Evolutionary conservation across 2,888 invertebrate species (phyloP).

Genomic region (Meiosimyza decipiens): DNA sequence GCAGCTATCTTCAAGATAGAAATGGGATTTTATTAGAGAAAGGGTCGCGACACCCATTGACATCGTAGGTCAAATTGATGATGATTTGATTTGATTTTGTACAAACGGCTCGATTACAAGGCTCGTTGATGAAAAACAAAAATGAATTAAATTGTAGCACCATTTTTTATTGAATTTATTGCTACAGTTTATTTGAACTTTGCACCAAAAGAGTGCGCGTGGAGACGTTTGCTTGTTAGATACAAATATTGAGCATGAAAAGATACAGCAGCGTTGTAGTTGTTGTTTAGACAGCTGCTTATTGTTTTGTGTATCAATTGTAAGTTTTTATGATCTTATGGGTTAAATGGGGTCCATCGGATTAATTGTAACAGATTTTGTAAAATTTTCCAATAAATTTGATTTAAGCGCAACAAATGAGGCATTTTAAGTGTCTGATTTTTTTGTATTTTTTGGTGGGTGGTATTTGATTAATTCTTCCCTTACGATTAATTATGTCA

Average conservation of each 20-base stretch:
- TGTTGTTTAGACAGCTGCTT: neutral
- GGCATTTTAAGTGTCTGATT: no score
- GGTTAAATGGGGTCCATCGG: no score
- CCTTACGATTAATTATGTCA: no score
- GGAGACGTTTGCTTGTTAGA: neutral
- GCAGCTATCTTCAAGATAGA: conserved; percentile 11
- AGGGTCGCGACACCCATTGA: conserved; percentile 61
- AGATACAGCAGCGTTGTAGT: neutral
- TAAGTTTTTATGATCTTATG: no score
- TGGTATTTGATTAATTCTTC: no score
- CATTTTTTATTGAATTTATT: conserved; percentile 33
- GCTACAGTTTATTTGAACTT: conserved; percentile 38
- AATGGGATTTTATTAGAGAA: conserved; percentile 37
- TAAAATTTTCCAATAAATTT: no score
- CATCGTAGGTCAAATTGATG: conserved; percentile 54
- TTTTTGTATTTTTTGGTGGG: no score
- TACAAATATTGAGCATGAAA: neutral
- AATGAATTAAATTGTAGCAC: conserved; percentile 48
- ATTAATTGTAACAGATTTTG: no score
- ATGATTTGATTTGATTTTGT: conserved; percentile 49
- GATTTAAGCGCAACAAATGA: neutral
- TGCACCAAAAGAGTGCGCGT: conserved; percentile 1
- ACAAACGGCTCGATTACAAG: conserved; percentile 1
- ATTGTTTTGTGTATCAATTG: neutral
- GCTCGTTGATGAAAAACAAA: neutral